Base-by-base conservation (phyloP, 2,113 vertebrate genomes). In the Neoarius graeffei region DNA sequence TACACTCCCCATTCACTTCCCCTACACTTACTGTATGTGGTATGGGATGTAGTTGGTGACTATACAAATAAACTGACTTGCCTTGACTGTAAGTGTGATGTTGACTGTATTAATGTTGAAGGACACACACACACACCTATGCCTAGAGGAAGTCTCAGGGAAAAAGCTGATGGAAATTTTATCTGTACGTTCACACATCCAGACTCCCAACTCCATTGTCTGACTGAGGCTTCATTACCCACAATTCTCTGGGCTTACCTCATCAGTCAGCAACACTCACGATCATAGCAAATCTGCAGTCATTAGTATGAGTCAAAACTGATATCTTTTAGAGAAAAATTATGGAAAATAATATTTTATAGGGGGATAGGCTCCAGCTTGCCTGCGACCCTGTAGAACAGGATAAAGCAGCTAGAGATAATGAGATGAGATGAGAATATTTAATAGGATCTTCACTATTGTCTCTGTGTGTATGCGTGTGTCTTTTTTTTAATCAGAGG, bases 121-220 rank as follows among this genome's bases (percentile, higher is more conserved):
- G 13, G 23, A 56, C 52, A 85, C 6, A 83, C 82, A 83, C 82
- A 84, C 82, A 84, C 62, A 67, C 82, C 35, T 56, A 54, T 79
- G 25, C 20, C 52, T 30, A 74, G 52, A 35, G 54, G 14, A 71
- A 15, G 84, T 76, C 69, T 73, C 27, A 14, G 20, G 25, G 23
- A 35, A 59, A 83, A 52, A 42, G 8, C 11, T 17, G 25, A 74
- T 35, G 42, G 71, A 62, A 85, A 85, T 62, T 4, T 77, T 85
- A 85, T 85, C 83, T 85, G 50, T 59, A 60, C n/a, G 7, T 42
- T 85, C 69, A 85, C 69, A 85, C 42, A 64, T 59, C 84, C 84
- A 64, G 56, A 9, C 30, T 76, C 11, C 15, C 19, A 9, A 69
- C 48, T 35, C 9, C 10, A 71, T 71, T 84, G 83, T 71, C 15